Conservation (phyloP, 2,888 invertebrate genomes). For the Dolichopus griseipennis region DNA sequence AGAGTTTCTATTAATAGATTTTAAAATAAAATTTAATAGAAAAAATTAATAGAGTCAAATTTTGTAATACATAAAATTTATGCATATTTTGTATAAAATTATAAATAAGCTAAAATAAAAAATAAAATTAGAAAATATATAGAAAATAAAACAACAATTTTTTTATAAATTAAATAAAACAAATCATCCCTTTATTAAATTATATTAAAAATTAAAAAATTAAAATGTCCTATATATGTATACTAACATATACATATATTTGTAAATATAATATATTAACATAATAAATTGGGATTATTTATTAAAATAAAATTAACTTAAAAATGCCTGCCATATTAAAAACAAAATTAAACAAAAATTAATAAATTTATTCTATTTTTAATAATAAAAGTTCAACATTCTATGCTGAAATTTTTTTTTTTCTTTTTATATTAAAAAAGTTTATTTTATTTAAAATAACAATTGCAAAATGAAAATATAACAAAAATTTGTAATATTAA, state of each 20-base stretch:
- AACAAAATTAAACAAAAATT: not conserved
- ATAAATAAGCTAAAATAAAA: too few relatives aligned
- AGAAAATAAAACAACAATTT: not conserved
- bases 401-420: not conserved
- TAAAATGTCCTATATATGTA: not conserved
- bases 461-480: constrained; percentile 2
- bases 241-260: too few relatives aligned
- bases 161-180: not conserved
- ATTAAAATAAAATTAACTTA: not conserved
- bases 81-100: too few relatives aligned
- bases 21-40: too few relatives aligned
- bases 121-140: not conserved
- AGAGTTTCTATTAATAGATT: too few relatives aligned
- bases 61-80: too few relatives aligned
- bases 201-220: not conserved
- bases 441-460: not conserved
- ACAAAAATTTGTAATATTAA: not conserved
- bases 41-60: too few relatives aligned
- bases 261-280: not conserved
- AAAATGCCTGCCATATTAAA: constrained; percentile 1
- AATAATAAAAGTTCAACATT: not conserved
- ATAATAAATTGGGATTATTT: not conserved
- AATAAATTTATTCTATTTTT: not conserved
- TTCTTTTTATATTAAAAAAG: not conserved
- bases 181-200: constrained; percentile 1